Base-by-base conservation (phyloP, 2,113 vertebrate species). In the Caloenas nicobarica region DNA sequence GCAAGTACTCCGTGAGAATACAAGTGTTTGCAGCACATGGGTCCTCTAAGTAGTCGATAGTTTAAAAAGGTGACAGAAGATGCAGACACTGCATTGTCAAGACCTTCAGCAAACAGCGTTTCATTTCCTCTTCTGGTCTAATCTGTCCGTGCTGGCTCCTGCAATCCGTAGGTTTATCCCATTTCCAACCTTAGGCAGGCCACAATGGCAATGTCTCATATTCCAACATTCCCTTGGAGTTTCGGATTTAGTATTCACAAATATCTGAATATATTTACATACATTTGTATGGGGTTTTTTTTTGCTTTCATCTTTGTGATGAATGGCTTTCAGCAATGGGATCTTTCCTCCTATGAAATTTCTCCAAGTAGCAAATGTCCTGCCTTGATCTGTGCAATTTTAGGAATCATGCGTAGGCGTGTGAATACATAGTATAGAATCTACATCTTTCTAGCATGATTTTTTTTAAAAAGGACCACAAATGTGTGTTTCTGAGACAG, bases 181-280 rank as follows among this genome's bases (percentile, higher is more conserved):
- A 11, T 89, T 94, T 86, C 73, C 81, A 90, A 5, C 40, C n/a
- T 88, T 57, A 86, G 44, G 13, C 48, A 66, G 46, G 29, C 48
- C 71, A 72, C 46, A 78, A 10, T 18, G 16, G 21, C 46, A 70
- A 25, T 16, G 13, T 56, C 29, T 77, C 16, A 2, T 66, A 36
- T 51, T 74, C 69, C 9, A 1, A 34, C 17, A 61, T 33, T 4
- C 64, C 16, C 40, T 26, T 17, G 29, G 64, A 84, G 38, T 69
- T 72, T 46, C 66, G 51, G 36, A 66, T 89, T 88, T 51, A 28
- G 11, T 58, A 26, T 34, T 70, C 72, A 82, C n/a, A 88, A 81
- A 82, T 91, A 85, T 60, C 25, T 57, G 76, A 71, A 85, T 74
- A 36, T 44, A 73, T 91, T 89, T 89, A 38, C 72, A 70, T 62